Conservation (phyloP, 2,113 vertebrate species). For the Todiramphus chloris region DNA sequence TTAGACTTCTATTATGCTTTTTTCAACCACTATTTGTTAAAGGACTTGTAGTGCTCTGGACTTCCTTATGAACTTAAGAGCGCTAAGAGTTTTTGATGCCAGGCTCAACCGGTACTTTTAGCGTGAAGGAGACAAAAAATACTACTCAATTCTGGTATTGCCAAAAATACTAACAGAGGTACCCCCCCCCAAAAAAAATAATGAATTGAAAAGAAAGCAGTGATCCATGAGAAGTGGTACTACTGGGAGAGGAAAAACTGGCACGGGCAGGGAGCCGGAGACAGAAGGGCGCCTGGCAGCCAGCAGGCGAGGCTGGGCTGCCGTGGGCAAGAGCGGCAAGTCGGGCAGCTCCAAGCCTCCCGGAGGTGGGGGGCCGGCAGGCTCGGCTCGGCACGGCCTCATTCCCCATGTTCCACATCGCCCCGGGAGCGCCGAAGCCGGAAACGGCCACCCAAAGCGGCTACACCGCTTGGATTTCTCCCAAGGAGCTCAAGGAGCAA, state of each 20-base stretch:
- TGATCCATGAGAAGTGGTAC: neutral
- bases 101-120: neutral
- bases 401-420: accelerated
- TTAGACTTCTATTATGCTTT: neutral
- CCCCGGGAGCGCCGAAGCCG: accelerated
- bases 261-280: neutral
- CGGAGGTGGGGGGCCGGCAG: too few species aligned
- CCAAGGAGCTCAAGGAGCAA: neutral
- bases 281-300: neutral
- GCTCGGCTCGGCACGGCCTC: too few species aligned
- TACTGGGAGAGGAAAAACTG: neutral
- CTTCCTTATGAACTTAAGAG: neutral
- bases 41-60: neutral
- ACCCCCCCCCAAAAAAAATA: neutral
- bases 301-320: neutral
- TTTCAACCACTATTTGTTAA: neutral
- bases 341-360: neutral
- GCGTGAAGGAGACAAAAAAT: neutral
- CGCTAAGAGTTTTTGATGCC: neutral
- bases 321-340: neutral
- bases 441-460: accelerated
- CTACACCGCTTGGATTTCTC: neutral
- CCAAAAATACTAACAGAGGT: neutral
- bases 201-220: neutral
- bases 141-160: neutral